These are phyloP conservation scores for Podocnemis expansa DNA, from an alignment of 2,113 vertebrate species.

Conservation along the genomic window DNA sequence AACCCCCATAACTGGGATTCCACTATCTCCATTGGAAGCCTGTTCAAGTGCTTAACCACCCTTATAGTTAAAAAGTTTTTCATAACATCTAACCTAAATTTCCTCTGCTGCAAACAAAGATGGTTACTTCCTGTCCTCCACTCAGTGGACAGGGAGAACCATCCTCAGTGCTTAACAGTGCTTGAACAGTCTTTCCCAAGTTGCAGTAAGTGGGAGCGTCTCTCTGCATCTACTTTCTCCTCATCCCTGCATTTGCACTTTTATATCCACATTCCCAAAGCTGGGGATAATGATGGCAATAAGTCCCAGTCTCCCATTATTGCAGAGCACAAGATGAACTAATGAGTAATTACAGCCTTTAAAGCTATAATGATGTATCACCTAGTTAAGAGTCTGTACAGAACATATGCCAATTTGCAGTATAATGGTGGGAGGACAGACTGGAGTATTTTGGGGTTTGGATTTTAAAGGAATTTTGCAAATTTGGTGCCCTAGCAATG, in stretches of 20 bases:
- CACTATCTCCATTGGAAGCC: not conserved
- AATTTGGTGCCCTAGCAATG: not conserved
- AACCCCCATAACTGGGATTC: not conserved
- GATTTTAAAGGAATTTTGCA: conserved; percentile 29
- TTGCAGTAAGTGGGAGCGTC: not conserved
- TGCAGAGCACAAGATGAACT: not conserved
- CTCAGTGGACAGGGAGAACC: not conserved
- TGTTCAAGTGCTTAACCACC: not conserved
- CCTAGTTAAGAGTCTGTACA: not conserved
- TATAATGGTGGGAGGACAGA: not conserved
- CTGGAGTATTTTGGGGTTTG: not conserved
- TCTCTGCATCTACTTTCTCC: not conserved
- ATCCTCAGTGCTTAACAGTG: not conserved
- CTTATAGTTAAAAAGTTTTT: not conserved
- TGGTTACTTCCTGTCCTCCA: not conserved
- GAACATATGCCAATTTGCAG: not conserved
- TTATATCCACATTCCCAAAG: not conserved
- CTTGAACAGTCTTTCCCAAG: not conserved
- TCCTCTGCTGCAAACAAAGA: not conserved
- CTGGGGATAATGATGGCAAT: not conserved
- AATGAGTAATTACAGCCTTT: not conserved
- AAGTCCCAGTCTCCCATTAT: not conserved
- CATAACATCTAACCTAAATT: not conserved
- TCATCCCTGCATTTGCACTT: not conserved
- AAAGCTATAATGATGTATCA: not conserved